Base-by-base conservation (phyloP, 2,797 vertebrate genomes). In the Streptopelia turtur region DNA sequence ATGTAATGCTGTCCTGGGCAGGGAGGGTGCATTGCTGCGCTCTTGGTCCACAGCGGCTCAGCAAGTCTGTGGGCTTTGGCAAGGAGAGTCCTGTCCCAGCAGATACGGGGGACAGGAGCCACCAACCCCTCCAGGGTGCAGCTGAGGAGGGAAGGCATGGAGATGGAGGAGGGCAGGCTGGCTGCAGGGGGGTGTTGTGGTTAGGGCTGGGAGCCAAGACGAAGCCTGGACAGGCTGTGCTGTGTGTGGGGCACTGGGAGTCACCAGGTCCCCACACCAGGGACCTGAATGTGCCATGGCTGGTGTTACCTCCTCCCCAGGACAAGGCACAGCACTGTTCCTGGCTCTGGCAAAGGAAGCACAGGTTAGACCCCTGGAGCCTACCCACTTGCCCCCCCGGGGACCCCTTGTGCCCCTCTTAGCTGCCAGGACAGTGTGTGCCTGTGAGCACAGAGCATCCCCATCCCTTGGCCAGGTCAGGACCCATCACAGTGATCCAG, bases 1-100 rank as follows among this genome's bases (percentile, higher is more conserved):
- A 11, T 39, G 37, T 0, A 0, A 30, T 15, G n/a, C n/a, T 10
- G 2, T 33, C 16, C 37, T 65, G 8, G 37, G 64, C 50, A 50
- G 61, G 69, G 57, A 56, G n/a, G 43, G 18, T 33, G 25, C 6
- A 4, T 28, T 64, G n/a, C 52, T 8, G 3, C 1, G 4, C 59
- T 71, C 45, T 57, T 64, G 52, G 50, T 68, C 49, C 56, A 18
- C 31, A 68, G 47, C 3, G 4, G 23, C 30, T 53, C 1, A 4
- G 61, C 39, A 39, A 81, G 55, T 52, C 53, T 53, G 37, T 35
- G 45, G 45, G 55, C 63, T 86, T 86, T 4, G 2, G 31, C 43
- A 45, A 0, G 2, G 30, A 37, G 13, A 64, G 15, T 53, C 33
- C 12, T 4, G 1, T 65, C 10, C 30, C 30, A 16, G 28, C 41